Evolutionary conservation across 2,888 invertebrate genomes (phyloP).

Genomic region (Crepidodera aurea): DNA sequence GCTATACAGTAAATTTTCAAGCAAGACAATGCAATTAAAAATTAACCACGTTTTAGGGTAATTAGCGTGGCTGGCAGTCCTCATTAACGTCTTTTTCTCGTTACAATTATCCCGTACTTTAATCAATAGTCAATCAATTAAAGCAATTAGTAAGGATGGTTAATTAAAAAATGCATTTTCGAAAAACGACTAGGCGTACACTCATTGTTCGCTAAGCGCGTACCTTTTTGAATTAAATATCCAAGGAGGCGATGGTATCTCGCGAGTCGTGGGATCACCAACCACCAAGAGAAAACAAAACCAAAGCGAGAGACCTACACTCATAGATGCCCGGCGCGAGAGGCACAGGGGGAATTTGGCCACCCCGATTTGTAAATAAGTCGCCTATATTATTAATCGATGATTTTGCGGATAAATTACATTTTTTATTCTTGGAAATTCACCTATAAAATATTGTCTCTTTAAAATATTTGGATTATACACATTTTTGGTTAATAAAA

Average conservation of each 20-base stretch:
- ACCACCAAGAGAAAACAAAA: conserved; percentile 41
- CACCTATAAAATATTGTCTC: too few species aligned
- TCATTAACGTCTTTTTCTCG: conserved; percentile 23
- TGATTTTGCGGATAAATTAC: too few species aligned
- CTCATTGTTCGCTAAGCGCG: conserved; percentile 39
- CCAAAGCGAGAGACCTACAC: conserved; percentile 35
- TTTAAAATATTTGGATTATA: too few species aligned
- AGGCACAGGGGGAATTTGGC: not conserved
- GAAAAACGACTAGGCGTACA: conserved; percentile 38
- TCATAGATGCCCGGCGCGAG: not conserved
- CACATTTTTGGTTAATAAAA: too few species aligned
- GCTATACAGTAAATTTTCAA: too few species aligned
- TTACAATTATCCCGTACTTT: conserved; percentile 24
- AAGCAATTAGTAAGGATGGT: conserved; percentile 35
- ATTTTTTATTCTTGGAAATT: too few species aligned
- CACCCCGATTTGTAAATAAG: not conserved
- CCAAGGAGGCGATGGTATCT: conserved; percentile 48
- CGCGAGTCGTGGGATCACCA: conserved; percentile 48
- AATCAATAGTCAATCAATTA: conserved; percentile 37
- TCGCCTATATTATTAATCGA: not conserved
- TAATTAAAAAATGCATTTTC: conserved; percentile 37
- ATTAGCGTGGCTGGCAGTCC: not conserved
- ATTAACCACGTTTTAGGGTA: conserved; percentile 3
- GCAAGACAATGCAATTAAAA: conserved; percentile 1
- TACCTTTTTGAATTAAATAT: conserved; percentile 46